Evolutionary conservation across 2,888 invertebrate genomes (phyloP).

Genomic region (Anthrax anthrax): DNA sequence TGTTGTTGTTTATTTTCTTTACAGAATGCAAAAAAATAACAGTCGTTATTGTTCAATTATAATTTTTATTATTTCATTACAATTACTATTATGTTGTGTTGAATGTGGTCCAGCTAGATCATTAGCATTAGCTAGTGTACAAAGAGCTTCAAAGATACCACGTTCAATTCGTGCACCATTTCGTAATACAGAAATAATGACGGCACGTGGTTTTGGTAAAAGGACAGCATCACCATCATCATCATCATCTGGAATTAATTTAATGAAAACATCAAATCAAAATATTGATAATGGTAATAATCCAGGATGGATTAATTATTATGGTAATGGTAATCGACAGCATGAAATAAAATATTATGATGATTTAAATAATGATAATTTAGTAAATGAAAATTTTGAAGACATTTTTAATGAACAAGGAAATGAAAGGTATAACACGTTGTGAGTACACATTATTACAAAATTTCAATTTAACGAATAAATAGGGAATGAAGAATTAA

Average conservation of each 20-base stretch:
- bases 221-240: slow-evolving; percentile 8
- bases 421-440: slow-evolving; percentile 7
- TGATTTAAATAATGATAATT: not conserved
- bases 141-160: slow-evolving; percentile 14
- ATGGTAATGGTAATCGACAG: not conserved
- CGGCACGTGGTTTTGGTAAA: slow-evolving; percentile 22
- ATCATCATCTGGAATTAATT: not conserved
- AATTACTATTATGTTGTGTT: slow-evolving; percentile 11
- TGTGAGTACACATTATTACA: too few species aligned
- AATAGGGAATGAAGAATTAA: too few species aligned
- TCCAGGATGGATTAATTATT: not conserved
- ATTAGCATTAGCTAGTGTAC: slow-evolving; percentile 12
- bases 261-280: not conserved
- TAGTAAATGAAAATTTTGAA: slow-evolving; percentile 1
- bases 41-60: slow-evolving; percentile 9
- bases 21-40: slow-evolving; percentile 15
- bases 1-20: not conserved
- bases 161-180: slow-evolving; percentile 19
- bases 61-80: slow-evolving; percentile 10
- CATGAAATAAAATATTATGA: slow-evolving; percentile 6
- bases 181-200: slow-evolving; percentile 18
- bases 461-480: too few species aligned
- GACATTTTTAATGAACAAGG: slow-evolving; percentile 8
- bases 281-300: not conserved
- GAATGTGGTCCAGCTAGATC: slow-evolving; percentile 16